Percentiles rank a stretch among this genome's conserved stretches.
Conservation (phyloP, 2,888 invertebrate genomes). For the Arctia plantaginis region DNA sequence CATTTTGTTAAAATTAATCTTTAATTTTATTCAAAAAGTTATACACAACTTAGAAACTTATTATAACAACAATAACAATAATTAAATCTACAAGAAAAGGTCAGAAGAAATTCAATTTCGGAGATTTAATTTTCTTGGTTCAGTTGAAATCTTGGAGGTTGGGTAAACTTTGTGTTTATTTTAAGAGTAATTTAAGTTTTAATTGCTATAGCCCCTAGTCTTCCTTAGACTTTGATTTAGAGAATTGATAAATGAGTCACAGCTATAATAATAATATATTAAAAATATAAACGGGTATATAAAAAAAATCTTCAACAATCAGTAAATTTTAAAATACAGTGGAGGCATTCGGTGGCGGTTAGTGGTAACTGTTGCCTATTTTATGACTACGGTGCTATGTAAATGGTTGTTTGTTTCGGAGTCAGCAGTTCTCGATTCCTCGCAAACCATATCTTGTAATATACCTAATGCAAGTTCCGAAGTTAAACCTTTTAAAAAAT, state of each 20-base stretch:
- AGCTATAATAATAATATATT: too few species aligned
- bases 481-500: neutral
- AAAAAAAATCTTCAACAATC: neutral
- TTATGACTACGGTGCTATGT: neutral
- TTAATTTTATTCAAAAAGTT: neutral
- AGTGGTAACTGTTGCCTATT: neutral
- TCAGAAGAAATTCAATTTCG: neutral
- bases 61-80: neutral
- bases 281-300: neutral
- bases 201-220: neutral
- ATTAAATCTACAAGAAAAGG: constrained; percentile 1
- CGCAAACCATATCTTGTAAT: neutral
- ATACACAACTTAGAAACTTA: neutral
- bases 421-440: neutral
- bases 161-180: neutral
- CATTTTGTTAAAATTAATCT: neutral
- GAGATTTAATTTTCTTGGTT: neutral
- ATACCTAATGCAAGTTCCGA: neutral
- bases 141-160: neutral
- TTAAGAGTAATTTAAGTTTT: neutral
- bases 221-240: neutral
- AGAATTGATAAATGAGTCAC: neutral
- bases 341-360: too few species aligned
- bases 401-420: neutral
- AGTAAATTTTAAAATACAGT: neutral